phyloP scores from a whole-genome alignment of 1,140 invertebrate species.

The Meloidogyne hapla region DNA sequence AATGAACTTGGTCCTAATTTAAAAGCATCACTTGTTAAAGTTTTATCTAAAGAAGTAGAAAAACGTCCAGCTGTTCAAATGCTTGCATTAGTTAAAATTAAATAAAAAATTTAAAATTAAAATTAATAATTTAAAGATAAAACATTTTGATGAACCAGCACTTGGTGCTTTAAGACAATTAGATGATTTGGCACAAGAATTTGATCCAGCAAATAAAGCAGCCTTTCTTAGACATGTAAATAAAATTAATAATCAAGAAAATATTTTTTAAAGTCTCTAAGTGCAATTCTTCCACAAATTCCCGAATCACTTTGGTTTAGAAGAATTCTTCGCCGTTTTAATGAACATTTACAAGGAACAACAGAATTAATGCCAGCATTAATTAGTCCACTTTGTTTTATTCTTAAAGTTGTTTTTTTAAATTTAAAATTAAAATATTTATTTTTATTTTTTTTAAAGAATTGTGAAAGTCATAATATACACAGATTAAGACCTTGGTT shows the following conservation, averaged over 20 bases:
- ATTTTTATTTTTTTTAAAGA: not conserved
- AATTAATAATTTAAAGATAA: constrained; percentile 46
- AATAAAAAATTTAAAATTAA: not conserved
- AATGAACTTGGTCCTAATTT: constrained; percentile 56
- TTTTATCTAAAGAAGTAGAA: constrained; percentile 53
- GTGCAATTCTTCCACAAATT: constrained; percentile 49
- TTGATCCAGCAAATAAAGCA: constrained; percentile 58
- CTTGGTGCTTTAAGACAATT: constrained; percentile 56
- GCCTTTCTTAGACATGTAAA: constrained; percentile 43
- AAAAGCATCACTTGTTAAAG: constrained; percentile 51
- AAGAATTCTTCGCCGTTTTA: constrained; percentile 56
- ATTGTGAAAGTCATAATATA: constrained; percentile 61
- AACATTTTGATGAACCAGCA: constrained; percentile 61
- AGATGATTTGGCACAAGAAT: constrained; percentile 60
- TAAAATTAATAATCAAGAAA: not conserved
- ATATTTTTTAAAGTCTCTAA: constrained; percentile 49
- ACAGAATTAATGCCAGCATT: constrained; percentile 51
- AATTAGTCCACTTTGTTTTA: constrained; percentile 55
- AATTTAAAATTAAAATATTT: constrained; percentile 4
- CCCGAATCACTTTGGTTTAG: constrained; percentile 59
- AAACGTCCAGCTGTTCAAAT: constrained; percentile 55
- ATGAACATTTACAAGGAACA: constrained; percentile 54
- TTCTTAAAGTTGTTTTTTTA: constrained; percentile 39
- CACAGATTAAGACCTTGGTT: constrained; percentile 59
- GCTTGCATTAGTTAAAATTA: constrained; percentile 46